phyloP scores from a whole-genome alignment of 2,888 invertebrate genomes.

The Megastigmus dorsalis region DNA sequence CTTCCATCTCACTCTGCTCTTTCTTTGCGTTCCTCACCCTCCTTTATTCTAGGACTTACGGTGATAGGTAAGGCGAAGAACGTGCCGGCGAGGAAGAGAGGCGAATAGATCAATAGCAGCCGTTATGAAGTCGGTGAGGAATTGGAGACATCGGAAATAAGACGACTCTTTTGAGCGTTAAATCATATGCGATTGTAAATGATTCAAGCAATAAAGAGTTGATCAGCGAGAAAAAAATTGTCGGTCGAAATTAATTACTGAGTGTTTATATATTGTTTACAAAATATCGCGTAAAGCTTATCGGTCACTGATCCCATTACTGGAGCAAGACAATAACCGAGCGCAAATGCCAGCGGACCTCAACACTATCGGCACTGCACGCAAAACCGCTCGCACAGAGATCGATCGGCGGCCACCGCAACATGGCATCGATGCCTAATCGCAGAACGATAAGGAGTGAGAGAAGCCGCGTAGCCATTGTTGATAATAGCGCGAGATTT shows the following conservation, averaged over 20 bases:
- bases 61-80: background rate
- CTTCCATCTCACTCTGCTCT: background rate
- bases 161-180: too few species aligned
- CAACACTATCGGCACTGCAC: background rate
- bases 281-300: slow-evolving; percentile 31
- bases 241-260: slow-evolving; percentile 11
- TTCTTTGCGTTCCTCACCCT: background rate
- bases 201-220: background rate
- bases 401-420: slow-evolving; percentile 14
- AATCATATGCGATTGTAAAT: too few species aligned
- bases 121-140: background rate
- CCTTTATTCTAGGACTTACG: too few species aligned
- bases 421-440: slow-evolving; percentile 17
- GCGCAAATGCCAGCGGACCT: slow-evolving; percentile 12
- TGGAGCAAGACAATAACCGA: background rate
- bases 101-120: slow-evolving; percentile 6
- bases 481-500: background rate
- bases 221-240: background rate
- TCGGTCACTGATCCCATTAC: slow-evolving; percentile 34
- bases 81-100: background rate
- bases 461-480: background rate
- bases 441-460: slow-evolving; percentile 27
- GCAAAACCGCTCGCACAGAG: background rate
- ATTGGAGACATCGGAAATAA: too few species aligned
- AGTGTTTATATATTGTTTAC: too few species aligned